Evolutionary conservation across 2,113 vertebrate genomes (phyloP).

Genomic region (Brachionichthys hirsutus): DNA sequence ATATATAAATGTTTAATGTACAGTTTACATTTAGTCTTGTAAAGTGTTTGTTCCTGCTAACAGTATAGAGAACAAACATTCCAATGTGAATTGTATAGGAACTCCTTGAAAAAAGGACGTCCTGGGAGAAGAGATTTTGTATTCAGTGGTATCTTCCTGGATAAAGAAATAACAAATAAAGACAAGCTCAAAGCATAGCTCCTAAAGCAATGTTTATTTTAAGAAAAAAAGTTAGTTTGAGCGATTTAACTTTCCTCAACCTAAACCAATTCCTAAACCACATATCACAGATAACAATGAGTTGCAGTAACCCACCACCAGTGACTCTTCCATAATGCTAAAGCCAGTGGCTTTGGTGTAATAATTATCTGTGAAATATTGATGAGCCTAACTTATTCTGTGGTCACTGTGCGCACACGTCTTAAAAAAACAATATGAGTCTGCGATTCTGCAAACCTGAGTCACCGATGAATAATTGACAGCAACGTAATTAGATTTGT

Average conservation of each 20-base stretch:
- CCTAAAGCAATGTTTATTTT: neutral
- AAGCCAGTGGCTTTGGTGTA: conserved; percentile 63
- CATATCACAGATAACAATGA: conserved; percentile 56
- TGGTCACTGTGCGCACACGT: conserved; percentile 55
- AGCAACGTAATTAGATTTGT: conserved; percentile 72
- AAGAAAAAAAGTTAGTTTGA: no score
- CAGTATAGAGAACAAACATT: neutral
- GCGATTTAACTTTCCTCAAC: no score
- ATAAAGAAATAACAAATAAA: no score
- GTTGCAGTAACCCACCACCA: conserved; percentile 27
- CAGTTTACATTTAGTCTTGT: neutral
- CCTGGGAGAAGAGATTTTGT: no score
- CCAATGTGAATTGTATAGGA: no score
- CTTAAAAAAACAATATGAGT: conserved; percentile 59
- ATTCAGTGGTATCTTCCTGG: no score
- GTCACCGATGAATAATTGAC: conserved; percentile 74
- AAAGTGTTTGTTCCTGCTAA: neutral
- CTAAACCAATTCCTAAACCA: neutral
- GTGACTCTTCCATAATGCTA: conserved; percentile 62
- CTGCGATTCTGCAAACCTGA: conserved; percentile 56
- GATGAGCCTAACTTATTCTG: conserved; percentile 69
- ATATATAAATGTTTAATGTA: no score
- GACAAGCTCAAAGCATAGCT: neutral
- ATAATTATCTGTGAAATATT: conserved; percentile 81
- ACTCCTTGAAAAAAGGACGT: no score